Evolutionary conservation across 2,113 vertebrate species (phyloP), one percentile per base, ranked within the genome.

Genomic region (Anser cygnoides): DNA sequence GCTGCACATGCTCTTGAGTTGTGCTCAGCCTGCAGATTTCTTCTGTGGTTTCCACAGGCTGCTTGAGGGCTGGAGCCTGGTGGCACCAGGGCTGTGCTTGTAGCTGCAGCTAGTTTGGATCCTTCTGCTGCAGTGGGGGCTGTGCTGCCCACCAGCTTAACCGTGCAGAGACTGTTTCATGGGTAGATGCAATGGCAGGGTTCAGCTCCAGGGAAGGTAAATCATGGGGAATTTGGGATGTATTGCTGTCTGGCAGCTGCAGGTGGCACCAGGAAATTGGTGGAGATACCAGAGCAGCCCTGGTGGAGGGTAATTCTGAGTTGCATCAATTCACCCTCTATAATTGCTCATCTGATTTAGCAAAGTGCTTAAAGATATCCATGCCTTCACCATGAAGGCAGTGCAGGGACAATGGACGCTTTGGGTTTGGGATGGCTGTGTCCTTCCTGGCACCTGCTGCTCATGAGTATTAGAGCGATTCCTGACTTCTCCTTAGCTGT

Each of bases 341-440:
- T 2, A 6, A 3, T 4, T 0, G 11, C 0, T 0, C 2, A 6
- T 23, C 31, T 44, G 55, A 5, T 25, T 29, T 31, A 8, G 72
- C 58, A 1, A 31, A 3, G 9, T 0, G 41, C 57, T 55, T 13
- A 0, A 3, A 6, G 67, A 1, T 1, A 18, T n/a, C 28, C 16
- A 13, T n/a, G 4, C 7, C 2, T 0, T 44, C 46, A 4, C 29
- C 43, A 31, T 4, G 1, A n/a, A 65, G 76, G 73, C n/a, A n/a
- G 68, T 57, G n/a, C 57, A 43, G 66, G 46, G 57, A 3, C 1
- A 0, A 7, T 21, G 12, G 35, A 6, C 1, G 0, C 13, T n/a
- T 71, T 1, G 41, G 33, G 2, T 46, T 33, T n/a, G 89, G 14
- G 33, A 6, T 4, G 63, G 23, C 49, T 20, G 13, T 0, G 23